These are phyloP conservation scores for Drosophila kuntzei DNA, from an alignment of 2,888 invertebrate genomes.

Conservation along the genomic window DNA sequence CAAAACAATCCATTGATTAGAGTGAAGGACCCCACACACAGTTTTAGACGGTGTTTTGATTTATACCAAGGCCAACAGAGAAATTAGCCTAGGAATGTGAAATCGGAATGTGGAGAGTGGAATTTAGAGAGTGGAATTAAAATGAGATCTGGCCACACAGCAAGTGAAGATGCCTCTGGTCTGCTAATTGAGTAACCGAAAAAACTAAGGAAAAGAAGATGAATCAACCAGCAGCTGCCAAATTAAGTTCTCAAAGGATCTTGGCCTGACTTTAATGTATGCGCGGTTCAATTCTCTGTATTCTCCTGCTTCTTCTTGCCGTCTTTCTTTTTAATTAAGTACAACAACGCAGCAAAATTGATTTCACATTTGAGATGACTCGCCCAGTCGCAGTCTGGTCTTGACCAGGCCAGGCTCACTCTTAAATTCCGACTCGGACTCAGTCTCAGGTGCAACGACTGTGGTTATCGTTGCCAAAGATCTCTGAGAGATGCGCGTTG, in stretches of 20 bases:
- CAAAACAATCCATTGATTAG: constrained; percentile 25
- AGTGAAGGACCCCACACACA: constrained; percentile 60
- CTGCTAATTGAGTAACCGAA: constrained; percentile 59
- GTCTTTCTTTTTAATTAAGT: constrained; percentile 72
- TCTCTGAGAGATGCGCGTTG: constrained; percentile 70
- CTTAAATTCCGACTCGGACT: not conserved
- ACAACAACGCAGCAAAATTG: constrained; percentile 81
- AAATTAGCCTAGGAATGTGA: constrained; percentile 65
- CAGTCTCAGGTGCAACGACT: constrained; percentile 25
- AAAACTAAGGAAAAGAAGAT: not conserved
- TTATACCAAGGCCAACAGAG: constrained; percentile 50
- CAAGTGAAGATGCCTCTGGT: constrained; percentile 41
- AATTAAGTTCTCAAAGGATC: constrained; percentile 74
- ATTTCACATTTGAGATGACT: constrained; percentile 57
- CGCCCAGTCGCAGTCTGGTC: constrained; percentile 15
- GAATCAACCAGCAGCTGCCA: constrained; percentile 53
- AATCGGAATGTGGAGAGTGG: constrained; percentile 15
- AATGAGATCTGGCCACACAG: constrained; percentile 42
- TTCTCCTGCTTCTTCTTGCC: not conserved
- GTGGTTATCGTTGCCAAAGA: constrained; percentile 54
- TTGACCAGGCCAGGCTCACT: constrained; percentile 6
- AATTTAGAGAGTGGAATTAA: constrained; percentile 24
- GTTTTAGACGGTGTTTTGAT: constrained; percentile 58
- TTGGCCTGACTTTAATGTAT: constrained; percentile 41
- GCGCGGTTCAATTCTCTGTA: constrained; percentile 28